Evolutionary conservation across 2,797 vertebrate genomes (phyloP).

Genomic region (Chelon auratus): DNA sequence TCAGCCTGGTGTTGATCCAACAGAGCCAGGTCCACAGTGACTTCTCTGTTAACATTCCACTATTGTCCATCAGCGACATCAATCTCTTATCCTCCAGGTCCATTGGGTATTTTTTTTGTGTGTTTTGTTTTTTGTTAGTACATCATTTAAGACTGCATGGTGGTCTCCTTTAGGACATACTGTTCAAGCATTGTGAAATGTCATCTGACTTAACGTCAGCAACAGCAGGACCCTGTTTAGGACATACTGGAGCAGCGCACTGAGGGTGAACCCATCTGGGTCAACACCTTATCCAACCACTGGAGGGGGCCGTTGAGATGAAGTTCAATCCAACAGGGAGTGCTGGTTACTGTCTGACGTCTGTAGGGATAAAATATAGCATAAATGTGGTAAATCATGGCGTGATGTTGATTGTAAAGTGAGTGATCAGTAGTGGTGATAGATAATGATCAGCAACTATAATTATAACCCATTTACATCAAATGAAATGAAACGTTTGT

Average conservation of each 20-base stretch:
- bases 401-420: neutral
- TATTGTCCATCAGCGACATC: slow-evolving; percentile 32
- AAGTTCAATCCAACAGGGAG: slow-evolving; percentile 98
- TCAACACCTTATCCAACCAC: slow-evolving; percentile 99
- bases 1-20: slow-evolving; percentile 49
- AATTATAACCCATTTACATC: neutral
- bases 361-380: slow-evolving; percentile 74
- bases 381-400: neutral
- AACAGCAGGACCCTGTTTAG: slow-evolving; percentile 77
- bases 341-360: slow-evolving; percentile 98
- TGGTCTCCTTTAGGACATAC: slow-evolving; percentile 47
- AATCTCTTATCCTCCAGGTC: slow-evolving; percentile 37
- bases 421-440: neutral
- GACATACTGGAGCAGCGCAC: slow-evolving; percentile 99
- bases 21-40: slow-evolving; percentile 38
- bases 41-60: slow-evolving; percentile 51
- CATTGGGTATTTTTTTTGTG: slow-evolving; percentile 11
- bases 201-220: slow-evolving; percentile 50
- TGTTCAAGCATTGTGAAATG: slow-evolving; percentile 52
- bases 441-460: neutral
- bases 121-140: slow-evolving; percentile 30
- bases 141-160: slow-evolving; percentile 58
- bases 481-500: slow-evolving; percentile 4
- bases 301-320: slow-evolving; percentile 98
- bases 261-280: slow-evolving; percentile 99